Percentiles rank a stretch among this genome's conserved stretches.
Conservation (phyloP, 2,888 invertebrate species). For the Microctonus hyperodae region DNA sequence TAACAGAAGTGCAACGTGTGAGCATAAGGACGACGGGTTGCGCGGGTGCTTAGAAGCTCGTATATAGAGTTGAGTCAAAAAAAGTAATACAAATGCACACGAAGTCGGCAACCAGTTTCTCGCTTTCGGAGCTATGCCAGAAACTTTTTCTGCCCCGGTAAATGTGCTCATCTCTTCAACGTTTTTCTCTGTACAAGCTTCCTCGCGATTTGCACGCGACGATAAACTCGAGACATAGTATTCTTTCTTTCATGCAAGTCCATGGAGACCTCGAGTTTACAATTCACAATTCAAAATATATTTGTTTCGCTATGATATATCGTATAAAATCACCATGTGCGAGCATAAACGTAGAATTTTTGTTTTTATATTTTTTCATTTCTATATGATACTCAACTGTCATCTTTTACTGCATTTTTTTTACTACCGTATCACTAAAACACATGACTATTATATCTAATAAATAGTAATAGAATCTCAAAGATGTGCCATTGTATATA, state of each 20-base stretch:
- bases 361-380: too few relatives aligned
- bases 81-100: constrained; percentile 45
- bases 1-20: constrained; percentile 34
- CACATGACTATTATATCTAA: too few relatives aligned
- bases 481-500: too few relatives aligned
- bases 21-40: constrained; percentile 24
- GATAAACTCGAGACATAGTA: constrained; percentile 33
- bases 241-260: constrained; percentile 8
- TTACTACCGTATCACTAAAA: too few relatives aligned
- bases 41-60: constrained; percentile 26
- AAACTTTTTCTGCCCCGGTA: constrained; percentile 35
- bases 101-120: constrained; percentile 20
- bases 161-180: constrained; percentile 31
- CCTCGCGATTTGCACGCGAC: constrained; percentile 39
- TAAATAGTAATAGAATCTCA: too few relatives aligned
- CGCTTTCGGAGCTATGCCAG: constrained; percentile 41
- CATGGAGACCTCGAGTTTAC: constrained; percentile 7
- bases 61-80: constrained; percentile 42
- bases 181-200: constrained; percentile 34
- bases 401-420: too few relatives aligned
- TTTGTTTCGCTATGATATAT: neutral
- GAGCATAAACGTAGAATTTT: too few relatives aligned
- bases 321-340: constrained; percentile 35
- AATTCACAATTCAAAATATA: constrained; percentile 11
- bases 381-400: too few relatives aligned